These are phyloP conservation scores for Neria commutata DNA, from an alignment of 2,888 invertebrate genomes.

Conservation along the genomic window DNA sequence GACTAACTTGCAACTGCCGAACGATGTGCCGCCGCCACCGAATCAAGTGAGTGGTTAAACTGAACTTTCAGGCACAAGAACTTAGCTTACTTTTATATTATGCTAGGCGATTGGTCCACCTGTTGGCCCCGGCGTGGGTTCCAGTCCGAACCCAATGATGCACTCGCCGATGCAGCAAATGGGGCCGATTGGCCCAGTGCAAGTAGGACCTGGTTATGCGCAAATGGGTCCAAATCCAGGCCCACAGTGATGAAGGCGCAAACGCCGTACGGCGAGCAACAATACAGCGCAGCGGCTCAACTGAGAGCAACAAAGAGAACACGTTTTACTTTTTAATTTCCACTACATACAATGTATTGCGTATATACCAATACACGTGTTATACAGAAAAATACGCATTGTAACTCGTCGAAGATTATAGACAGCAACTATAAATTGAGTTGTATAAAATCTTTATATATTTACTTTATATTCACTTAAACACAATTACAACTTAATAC, in stretches of 20 bases:
- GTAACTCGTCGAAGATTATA: too few relatives aligned
- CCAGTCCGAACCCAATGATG: conserved; percentile 67
- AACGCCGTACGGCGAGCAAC: conserved; percentile 52
- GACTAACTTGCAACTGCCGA: conserved; percentile 80
- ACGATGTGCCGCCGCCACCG: conserved; percentile 74
- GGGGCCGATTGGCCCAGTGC: conserved; percentile 55
- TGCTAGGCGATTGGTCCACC: conserved; percentile 62
- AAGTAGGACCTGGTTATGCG: conserved; percentile 53
- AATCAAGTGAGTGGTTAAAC: conserved; percentile 45
- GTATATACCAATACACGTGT: background rate
- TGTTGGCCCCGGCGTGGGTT: conserved; percentile 59
- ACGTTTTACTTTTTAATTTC: background rate
- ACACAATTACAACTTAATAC: background rate
- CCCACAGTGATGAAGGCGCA: conserved; percentile 60
- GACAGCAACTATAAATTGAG: background rate
- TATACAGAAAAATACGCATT: too few relatives aligned
- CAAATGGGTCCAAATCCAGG: conserved; percentile 54
- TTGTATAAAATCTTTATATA: background rate
- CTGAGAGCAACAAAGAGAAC: background rate
- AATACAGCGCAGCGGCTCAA: background rate
- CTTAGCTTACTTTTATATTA: conserved; percentile 8
- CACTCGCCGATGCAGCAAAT: conserved; percentile 65
- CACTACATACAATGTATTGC: background rate
- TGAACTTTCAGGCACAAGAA: conserved; percentile 5
- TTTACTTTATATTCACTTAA: background rate